phyloP scores from a whole-genome alignment of 1,140 invertebrate genomes.

The Microvelia longipes region DNA sequence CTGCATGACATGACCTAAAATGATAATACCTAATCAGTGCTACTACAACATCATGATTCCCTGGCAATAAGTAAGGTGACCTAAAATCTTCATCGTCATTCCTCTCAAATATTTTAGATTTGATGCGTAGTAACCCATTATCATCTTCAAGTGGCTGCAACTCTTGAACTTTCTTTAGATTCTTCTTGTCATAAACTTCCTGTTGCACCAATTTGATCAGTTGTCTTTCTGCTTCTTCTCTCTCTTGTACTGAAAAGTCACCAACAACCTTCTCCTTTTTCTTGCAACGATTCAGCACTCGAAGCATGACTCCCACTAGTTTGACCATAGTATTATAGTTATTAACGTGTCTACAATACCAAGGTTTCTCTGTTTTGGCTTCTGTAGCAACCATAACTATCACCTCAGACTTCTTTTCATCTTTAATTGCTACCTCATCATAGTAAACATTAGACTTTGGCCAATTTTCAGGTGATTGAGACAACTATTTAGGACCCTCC shows the following conservation, averaged over 20 bases:
- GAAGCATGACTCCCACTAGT: background rate
- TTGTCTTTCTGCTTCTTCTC: background rate
- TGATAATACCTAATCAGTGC: background rate
- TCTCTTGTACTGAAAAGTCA: background rate
- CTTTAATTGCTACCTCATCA: background rate
- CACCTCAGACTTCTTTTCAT: background rate
- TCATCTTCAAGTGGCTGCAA: background rate
- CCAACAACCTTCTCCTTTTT: background rate
- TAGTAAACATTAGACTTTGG: background rate
- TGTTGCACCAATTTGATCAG: background rate
- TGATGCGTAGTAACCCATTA: background rate
- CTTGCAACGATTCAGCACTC: background rate
- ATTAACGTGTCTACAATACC: background rate
- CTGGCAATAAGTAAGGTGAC: background rate
- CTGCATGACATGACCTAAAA: background rate
- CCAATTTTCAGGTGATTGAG: background rate
- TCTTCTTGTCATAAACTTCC: background rate
- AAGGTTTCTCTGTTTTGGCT: background rate
- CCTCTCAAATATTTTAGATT: background rate
- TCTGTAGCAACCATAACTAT: background rate
- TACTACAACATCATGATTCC: background rate
- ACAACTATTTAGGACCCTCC: conserved; percentile 28
- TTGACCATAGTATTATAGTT: background rate
- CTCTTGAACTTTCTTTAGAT: background rate
- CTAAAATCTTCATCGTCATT: background rate